Evolutionary conservation across 2,113 vertebrate species (phyloP), one percentile per base, ranked within the genome.

Genomic region (Glaucidium brasilianum): DNA sequence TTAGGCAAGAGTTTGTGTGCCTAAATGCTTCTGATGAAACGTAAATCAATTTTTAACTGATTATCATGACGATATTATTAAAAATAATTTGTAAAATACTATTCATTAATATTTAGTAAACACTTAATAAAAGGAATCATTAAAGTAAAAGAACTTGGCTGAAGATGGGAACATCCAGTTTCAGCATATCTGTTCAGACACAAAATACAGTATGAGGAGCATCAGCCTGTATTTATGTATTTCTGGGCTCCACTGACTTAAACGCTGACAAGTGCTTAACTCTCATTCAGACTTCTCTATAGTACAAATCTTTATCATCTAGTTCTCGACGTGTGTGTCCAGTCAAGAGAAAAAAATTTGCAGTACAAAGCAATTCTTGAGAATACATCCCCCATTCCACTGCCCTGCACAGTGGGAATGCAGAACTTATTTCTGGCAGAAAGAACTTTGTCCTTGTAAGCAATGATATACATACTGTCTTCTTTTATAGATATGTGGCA

Each of bases 381-480:
- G 68, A 82, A 56, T 15, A 3, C 16, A 59, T 52, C 19, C 39
- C 50, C 66, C 12, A 1, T 49, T 43, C 53, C 49, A 20, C 43
- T 75, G 66, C 64, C 49, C 47, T 50, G 55, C 69, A 81, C 37
- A 5, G 18, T 5, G 76, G 26, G 85, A 86, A 78, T 22, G 55
- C 52, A 71, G 35, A 34, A 80, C 27, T 67, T 19, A 43, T 3
- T 35, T 27, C 39, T 13, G 64, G 66, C 32, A 60, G 22, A 59
- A 56, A 58, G 37, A 74, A 62, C 10, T 59, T 22, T 23, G 69
- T 15, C 39, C 45, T 55, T 45, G 13, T 23, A 30, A 83, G 30
- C 32, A 60, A 47, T 1, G 0, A 66, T 6, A 26, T 4, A 34
- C 7, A 13, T 6, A 25, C 17, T 39, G 15, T 1, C 77, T 59